Base-by-base conservation (phyloP, 2,888 invertebrate species). In the Cheilosia urbana region DNA sequence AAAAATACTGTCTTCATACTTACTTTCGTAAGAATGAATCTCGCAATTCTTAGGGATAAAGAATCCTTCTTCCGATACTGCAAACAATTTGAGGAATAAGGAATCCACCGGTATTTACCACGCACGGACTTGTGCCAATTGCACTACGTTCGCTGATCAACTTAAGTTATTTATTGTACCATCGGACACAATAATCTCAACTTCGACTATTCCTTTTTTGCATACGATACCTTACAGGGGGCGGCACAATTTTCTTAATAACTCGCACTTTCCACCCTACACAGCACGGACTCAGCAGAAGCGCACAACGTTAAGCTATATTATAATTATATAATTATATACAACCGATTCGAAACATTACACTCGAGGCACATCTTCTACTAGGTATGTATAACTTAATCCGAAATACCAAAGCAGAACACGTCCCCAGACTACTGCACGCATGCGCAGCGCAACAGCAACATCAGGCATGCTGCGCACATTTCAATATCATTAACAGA, bases 401-500 rank as follows among this genome's bases (percentile, higher is more conserved):
- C 9, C 40, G 17, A 19, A 63, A 63, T 58, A 58, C 40, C 34
- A 5, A 72, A 72, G 19, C 65, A 60, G 27, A 73, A 47, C 79
- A 73, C 73, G 66, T 80, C 72, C 60, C 40, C 51, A 40, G 57
- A 66, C 58, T 49, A 51, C 40, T 53, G 77, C 77, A 78, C 77
- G 77, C 77, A 78, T 63, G 55, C 37, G 27, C 15, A 27, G 11
- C 19, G 34, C 58, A 15, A 24, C 21, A 69, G 7, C 19, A 49
- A 42, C 51, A 71, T 82, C 53, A 72, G 58, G 49, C 49, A 72
- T 58, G 60, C 73, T 73, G 37, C 7, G 68, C 73, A 75, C 78
- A 83, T 78, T 73, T 78, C 78, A 78, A 83, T 78, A 83, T 73
- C 78, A 75, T 60, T 73, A 75, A 78, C 73, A 69, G 73, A 78